Evolutionary conservation across 2,888 invertebrate genomes (phyloP).

Genomic region (Nasonia oneida): DNA sequence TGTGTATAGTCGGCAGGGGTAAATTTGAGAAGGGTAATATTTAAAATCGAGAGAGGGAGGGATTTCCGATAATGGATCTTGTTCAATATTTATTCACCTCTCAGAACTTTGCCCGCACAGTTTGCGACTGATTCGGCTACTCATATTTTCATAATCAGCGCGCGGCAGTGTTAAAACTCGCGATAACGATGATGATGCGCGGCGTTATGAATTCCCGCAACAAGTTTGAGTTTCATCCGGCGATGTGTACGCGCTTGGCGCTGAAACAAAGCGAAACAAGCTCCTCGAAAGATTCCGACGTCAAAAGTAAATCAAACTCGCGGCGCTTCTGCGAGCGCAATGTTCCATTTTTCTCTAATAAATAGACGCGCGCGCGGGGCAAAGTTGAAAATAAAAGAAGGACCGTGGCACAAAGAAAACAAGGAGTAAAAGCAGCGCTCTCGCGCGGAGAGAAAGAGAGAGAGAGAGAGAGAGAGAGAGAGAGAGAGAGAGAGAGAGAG

Average conservation of each 20-base stretch:
- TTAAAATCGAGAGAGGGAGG: no score
- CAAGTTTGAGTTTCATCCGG: background rate
- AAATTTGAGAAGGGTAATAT: background rate
- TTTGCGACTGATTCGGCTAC: background rate
- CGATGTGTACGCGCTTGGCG: background rate
- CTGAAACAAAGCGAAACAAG: background rate
- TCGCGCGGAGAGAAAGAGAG: background rate
- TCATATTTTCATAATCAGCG: background rate
- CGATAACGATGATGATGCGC: background rate
- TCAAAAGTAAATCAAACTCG: conserved; percentile 2
- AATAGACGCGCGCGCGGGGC: background rate
- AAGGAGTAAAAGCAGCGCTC: background rate
- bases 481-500: background rate
- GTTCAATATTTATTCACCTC: background rate
- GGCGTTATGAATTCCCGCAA: background rate
- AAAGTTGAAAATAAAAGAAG: background rate
- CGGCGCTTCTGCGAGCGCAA: background rate
- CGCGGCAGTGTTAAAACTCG: background rate
- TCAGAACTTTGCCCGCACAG: no score
- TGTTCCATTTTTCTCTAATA: conserved; percentile 36
- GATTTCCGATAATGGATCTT: background rate
- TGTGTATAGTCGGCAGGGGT: background rate
- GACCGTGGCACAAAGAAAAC: background rate
- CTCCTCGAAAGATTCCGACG: background rate
- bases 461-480: background rate